Conservation (phyloP, 2,113 vertebrate genomes). For the Aegotheles bennettii region DNA sequence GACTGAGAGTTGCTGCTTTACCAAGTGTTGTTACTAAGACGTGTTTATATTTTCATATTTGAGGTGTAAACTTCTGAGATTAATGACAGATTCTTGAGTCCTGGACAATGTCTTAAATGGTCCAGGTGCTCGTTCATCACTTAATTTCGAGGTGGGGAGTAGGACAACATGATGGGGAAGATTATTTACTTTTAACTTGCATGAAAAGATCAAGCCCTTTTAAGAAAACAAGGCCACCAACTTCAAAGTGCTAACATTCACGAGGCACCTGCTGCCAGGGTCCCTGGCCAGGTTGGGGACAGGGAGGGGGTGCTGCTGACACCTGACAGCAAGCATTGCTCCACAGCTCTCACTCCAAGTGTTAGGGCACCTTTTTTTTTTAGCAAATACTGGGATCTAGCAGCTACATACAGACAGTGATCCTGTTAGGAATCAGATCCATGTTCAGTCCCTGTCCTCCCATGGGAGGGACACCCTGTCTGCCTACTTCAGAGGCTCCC, state of each 20-base stretch:
- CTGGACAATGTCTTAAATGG: not conserved
- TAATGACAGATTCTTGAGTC: slow-evolving; percentile 32
- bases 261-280: not conserved
- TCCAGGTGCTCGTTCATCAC: not conserved
- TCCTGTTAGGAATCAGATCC: not conserved
- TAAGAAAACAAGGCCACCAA: slow-evolving; percentile 75
- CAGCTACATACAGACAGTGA: not conserved
- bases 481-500: not conserved
- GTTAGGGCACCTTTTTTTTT: not conserved
- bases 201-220: slow-evolving; percentile 78
- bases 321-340: slow-evolving; percentile 47
- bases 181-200: slow-evolving; percentile 54
- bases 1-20: not conserved
- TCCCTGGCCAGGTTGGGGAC: not conserved
- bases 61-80: not conserved
- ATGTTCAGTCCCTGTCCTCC: rapidly evolving
- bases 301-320: not conserved
- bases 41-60: not conserved
- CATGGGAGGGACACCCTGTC: not conserved
- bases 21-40: not conserved
- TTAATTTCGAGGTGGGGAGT: slow-evolving; percentile 14
- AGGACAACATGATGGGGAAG: slow-evolving; percentile 14
- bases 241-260: slow-evolving; percentile 54
- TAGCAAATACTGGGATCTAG: not conserved
- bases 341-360: not conserved